Base-by-base conservation (phyloP, 2,797 vertebrate species). In the Adrianichthys oophorus region DNA sequence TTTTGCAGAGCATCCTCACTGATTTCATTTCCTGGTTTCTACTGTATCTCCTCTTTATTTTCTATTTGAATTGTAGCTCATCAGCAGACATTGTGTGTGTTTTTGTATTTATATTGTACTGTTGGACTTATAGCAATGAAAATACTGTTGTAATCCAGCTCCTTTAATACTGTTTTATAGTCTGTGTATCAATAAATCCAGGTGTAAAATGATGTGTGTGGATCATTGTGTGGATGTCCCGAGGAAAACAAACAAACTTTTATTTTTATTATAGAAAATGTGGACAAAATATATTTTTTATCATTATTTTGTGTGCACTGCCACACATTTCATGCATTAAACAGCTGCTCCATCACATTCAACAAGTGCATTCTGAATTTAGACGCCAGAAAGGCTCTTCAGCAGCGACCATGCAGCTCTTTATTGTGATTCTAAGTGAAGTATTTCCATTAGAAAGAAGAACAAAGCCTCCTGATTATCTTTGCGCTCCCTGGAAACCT, bases 91-190 rank as follows among this genome's bases (percentile, higher is more conserved):
- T 90, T 89, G 89, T 92, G 86, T 32, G 87, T 91, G 90, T 91
- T 90, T 92, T 92, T 92, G 87, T 91, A 93, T 91, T 92, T 91
- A 90, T 92, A 92, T 91, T 85, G 91, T 93, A 91, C 78, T 89
- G 91, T 94, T 91, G 79, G 87, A 92, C 87, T 91, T 90, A 81
- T 91, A 92, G 90, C 84, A 90, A 91, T 86, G 89, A 86, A 83
- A 90, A 92, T 84, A 90, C 80, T 85, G 87, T 91, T 92, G 92
- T 93, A 92, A 90, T 87, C 84, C 84, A 87, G 89, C 90, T 93
- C 90, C 92, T 94, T 94, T 93, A 93, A 93, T 93, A 94, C 93
- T 90, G 91, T 94, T 94, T 93, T 94, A 92, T 94, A 94, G 92
- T 93, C 91, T 87, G 89, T 94, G 92, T 93, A 88, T 83, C 89